Base-by-base conservation (phyloP, 2,888 invertebrate genomes). In the Esperia sulphurella region DNA sequence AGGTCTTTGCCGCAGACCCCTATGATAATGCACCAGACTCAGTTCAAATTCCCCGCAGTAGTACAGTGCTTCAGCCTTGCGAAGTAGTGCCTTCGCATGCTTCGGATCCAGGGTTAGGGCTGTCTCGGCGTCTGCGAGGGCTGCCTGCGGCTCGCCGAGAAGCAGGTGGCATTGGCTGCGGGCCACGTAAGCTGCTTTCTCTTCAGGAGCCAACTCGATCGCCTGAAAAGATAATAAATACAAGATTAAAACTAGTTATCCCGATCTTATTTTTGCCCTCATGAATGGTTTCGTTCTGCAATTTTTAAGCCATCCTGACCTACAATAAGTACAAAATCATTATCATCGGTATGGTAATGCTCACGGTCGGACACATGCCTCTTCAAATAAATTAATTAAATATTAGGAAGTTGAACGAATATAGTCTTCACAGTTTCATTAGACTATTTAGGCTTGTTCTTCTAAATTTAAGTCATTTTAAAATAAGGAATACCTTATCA, bases 21-120 rank as follows among this genome's bases (percentile, higher is more conserved):
- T 91, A 75, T 98, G 97, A 71, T 96, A 98, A 71, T 94, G 97
- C 71, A 98, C 96, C 28, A 98, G 91, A 62, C 97, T 97, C 77
- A 96, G 93, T 76, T 98, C 98, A 73, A 98, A 98, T 72, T 97
- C 96, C 0, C 97, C 97, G 44, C 97, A 92, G 75, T 95, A 95
- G 81, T 97, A 98, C 37, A 98, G 87, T 0, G 97, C 94, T 79
- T 98, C 98, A 0, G 97, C 98, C 82, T 98, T 98, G 71, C 96
- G 96, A 67, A 95, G 95, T 52, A 97, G 91, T 5, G 86, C 83
- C 51, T 81, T 83, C 0, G 85, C 86, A 68, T 94, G 94, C 55
- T 91, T 92, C 40, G 94, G 93, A 64, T 95, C 95, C 45, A 93
- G 90, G 43, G 88, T 90, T 2, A 98, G 85, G 0, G 97, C 96